Evolutionary conservation across 2,888 invertebrate species (phyloP), one percentile per base, ranked within the genome.

Genomic region (Latheticus oryzae): DNA sequence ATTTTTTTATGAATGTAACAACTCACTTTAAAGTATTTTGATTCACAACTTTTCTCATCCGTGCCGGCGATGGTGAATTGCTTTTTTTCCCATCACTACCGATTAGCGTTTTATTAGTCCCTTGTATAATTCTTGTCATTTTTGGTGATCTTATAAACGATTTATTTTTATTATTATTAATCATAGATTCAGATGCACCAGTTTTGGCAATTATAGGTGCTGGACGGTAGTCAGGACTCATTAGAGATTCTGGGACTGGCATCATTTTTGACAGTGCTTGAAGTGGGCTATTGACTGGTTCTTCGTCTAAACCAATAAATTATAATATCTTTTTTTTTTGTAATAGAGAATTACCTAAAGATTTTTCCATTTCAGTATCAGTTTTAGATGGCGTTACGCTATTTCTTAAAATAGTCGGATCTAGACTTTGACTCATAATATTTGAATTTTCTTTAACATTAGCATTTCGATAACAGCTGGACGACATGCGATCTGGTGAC

Each of bases 231-330:
- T 91, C 91, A 0, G 91, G 92, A 72, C 92, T 92, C 89, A 92
- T 91, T 1, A 93, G 80, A 0, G 91, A 90, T 75, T 93, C 93
- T 0, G 93, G 93, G 16, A 93, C 93, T 0, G 93, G 93, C 0
- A 93, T 90, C 83, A 93, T 87, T 79, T 92, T 93, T 0, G 91
- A 91, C 5, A 92, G 89, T 5, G 92, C 90, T 71, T 90, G 89
- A 56, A 93, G 76, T 0, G 91, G 88, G 65, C 82, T 83, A 61
- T 81, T 82, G 45, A 80, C 54, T 2, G 73, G 69, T 65, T 77
- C 76, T 4, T 62, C 60, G 60, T 75, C 77, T 75, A 21, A 1
- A n/a, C n/a, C n/a, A n/a, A n/a, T n/a, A n/a, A n/a, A n/a, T n/a
- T n/a, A n/a, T n/a, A n/a, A n/a, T n/a, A n/a, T n/a, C n/a, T n/a